These are phyloP conservation scores for Psammodynastes pulverulentus DNA, from an alignment of 2,113 vertebrate species.

Conservation along the genomic window DNA sequence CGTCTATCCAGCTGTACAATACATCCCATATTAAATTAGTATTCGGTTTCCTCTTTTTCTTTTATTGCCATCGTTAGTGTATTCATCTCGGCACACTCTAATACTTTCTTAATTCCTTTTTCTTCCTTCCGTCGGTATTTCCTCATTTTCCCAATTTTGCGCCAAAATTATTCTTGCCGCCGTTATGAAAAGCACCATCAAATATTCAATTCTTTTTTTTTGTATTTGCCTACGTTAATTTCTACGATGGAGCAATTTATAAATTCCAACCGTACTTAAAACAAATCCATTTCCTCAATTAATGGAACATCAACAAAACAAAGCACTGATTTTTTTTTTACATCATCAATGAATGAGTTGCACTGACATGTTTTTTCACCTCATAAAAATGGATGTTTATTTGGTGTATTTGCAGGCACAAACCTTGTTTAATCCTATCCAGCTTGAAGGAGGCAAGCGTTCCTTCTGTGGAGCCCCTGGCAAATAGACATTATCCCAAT, in stretches of 20 bases:
- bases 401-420: conserved; percentile 45
- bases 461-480: conserved; percentile 28
- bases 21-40: too few species aligned
- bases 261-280: background rate
- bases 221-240: too few species aligned
- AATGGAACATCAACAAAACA: background rate
- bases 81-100: too few species aligned
- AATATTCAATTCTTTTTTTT: too few species aligned
- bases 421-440: conserved; percentile 35
- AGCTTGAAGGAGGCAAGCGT: conserved; percentile 3
- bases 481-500: conserved; percentile 34
- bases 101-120: too few species aligned
- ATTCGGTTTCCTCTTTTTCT: too few species aligned
- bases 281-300: background rate
- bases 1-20: too few species aligned
- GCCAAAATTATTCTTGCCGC: too few species aligned
- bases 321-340: background rate
- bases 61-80: too few species aligned
- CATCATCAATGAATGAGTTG: background rate
- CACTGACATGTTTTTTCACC: conserved; percentile 29
- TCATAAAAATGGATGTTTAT: conserved; percentile 20
- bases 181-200: too few species aligned
- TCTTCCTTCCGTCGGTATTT: too few species aligned
- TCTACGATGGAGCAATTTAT: background rate
- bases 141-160: too few species aligned